Evolutionary conservation across 2,888 invertebrate genomes (phyloP).

Genomic region (Drosophila quinaria): DNA sequence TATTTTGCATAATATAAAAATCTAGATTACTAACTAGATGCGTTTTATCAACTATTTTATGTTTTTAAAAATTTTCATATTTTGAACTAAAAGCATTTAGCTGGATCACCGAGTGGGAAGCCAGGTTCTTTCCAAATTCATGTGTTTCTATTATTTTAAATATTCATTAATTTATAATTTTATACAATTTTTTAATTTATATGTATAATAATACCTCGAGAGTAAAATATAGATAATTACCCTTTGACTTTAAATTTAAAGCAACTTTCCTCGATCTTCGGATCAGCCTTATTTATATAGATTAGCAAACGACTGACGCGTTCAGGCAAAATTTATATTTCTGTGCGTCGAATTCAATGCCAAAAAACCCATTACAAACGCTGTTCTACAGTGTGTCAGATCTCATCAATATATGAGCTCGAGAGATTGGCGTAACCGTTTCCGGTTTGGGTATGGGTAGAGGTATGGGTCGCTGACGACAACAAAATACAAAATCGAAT

Average conservation of each 20-base stretch:
- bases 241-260: neutral
- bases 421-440: slow-evolving; percentile 73
- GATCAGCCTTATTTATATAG: slow-evolving; percentile 32
- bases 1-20: no score
- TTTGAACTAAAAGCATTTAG: no score
- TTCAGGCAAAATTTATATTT: slow-evolving; percentile 52
- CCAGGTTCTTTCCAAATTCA: no score
- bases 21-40: no score
- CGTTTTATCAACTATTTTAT: no score
- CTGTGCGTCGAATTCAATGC: slow-evolving; percentile 64
- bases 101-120: no score
- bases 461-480: slow-evolving; percentile 35
- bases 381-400: slow-evolving; percentile 64
- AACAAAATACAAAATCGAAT: slow-evolving; percentile 43
- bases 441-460: slow-evolving; percentile 61
- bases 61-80: no score
- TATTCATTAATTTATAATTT: no score
- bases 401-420: slow-evolving; percentile 70
- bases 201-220: neutral
- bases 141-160: no score
- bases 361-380: slow-evolving; percentile 74
- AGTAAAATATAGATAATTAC: neutral
- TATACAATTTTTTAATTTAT: neutral
- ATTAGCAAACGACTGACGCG: slow-evolving; percentile 34
- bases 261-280: slow-evolving; percentile 1